A percentile compares a stretch with the other conserved stretches of the same genome.
These are phyloP conservation scores for Corythucha ciliata DNA, from an alignment of 2,888 invertebrate species.

Conservation along the genomic window DNA sequence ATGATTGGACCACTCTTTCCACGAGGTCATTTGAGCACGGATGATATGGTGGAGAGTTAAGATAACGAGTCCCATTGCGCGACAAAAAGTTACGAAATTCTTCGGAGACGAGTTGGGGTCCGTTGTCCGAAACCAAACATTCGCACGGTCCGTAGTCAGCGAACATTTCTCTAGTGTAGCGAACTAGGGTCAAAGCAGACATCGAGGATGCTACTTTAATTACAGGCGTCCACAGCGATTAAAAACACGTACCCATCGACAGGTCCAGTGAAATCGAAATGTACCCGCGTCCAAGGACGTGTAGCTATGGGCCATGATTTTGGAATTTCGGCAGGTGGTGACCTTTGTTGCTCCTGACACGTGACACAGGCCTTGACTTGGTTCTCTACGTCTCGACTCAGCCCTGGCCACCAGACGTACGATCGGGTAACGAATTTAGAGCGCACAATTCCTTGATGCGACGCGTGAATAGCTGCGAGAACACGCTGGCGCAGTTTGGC, in stretches of 20 bases:
- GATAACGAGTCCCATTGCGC: too few relatives aligned
- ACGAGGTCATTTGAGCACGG: too few relatives aligned
- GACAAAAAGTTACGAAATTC: conserved; percentile 4
- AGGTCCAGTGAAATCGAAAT: conserved; percentile 20
- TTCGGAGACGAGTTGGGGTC: background rate
- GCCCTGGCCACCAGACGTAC: background rate
- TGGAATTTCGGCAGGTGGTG: conserved; percentile 9
- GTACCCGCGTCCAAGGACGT: conserved; percentile 11
- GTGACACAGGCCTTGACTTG: background rate
- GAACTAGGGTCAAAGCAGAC: background rate
- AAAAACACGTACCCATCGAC: conserved; percentile 15
- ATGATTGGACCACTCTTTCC: too few relatives aligned
- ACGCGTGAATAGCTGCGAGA: conserved; percentile 4
- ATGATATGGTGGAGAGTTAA: too few relatives aligned
- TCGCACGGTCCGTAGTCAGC: background rate
- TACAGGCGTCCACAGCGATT: conserved; percentile 22
- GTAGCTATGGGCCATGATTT: conserved; percentile 12
- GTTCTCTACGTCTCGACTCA: background rate
- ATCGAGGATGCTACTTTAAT: conserved; percentile 8
- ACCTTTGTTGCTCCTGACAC: background rate
- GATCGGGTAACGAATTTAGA: background rate
- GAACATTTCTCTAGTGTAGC: background rate
- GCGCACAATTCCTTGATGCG: conserved; percentile 3
- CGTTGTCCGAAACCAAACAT: conserved; percentile 8
- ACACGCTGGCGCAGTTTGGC: background rate